A percentile compares a stretch with the other conserved stretches of the same genome.
phyloP scores from a whole-genome alignment of 1,140 invertebrate genomes.

The Manduca sexta region DNA sequence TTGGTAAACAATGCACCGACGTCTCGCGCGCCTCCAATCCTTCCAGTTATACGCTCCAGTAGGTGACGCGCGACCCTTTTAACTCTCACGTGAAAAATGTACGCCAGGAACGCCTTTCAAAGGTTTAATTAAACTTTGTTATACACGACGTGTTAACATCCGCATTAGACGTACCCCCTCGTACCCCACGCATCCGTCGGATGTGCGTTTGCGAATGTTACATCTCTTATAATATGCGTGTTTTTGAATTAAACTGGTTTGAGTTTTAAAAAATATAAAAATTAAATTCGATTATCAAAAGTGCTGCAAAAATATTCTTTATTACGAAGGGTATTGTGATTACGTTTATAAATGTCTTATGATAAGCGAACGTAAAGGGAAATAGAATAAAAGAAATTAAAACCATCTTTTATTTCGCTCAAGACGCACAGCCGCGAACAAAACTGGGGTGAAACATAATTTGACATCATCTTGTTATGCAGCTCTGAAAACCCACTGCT shows the following conservation, averaged over 20 bases:
- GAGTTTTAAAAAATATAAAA: no score
- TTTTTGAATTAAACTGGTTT: no score
- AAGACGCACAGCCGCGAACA: slow-evolving; percentile 7
- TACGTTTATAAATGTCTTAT: not conserved
- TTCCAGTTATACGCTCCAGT: slow-evolving; percentile 51
- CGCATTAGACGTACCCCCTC: no score
- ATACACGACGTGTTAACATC: slow-evolving; percentile 8
- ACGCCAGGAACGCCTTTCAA: slow-evolving; percentile 24
- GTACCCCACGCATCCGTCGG: no score
- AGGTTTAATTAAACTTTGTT: slow-evolving; percentile 32
- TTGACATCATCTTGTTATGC: slow-evolving; percentile 27
- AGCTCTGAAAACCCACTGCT: slow-evolving; percentile 18
- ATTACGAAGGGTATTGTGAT: not conserved
- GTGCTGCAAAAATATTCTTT: no score
- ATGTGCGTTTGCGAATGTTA: no score
- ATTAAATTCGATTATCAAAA: no score
- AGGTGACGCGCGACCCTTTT: slow-evolving; percentile 49
- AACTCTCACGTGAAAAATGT: slow-evolving; percentile 47
- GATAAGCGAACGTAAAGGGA: slow-evolving; percentile 3
- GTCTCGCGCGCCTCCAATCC: slow-evolving; percentile 49
- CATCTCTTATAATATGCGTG: no score
- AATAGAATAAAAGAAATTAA: slow-evolving; percentile 11
- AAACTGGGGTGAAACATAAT: slow-evolving; percentile 15
- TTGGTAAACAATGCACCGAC: slow-evolving; percentile 60
- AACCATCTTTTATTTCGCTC: slow-evolving; percentile 10